These are phyloP conservation scores for Ailurus styani DNA, from an alignment of 2,113 vertebrate genomes.

Conservation along the genomic window DNA sequence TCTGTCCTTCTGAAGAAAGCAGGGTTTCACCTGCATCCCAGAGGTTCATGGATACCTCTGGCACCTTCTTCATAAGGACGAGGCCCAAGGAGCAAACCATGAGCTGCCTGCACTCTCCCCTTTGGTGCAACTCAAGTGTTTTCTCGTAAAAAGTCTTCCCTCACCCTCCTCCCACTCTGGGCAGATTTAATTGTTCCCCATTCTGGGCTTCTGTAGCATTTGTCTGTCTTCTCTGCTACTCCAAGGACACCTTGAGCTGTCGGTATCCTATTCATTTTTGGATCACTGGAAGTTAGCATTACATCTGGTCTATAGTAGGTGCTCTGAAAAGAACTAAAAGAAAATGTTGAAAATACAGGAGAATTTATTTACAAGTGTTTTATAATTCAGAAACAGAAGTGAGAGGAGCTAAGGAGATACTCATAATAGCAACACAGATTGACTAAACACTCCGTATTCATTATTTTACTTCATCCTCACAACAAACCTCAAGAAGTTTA, in stretches of 20 bases:
- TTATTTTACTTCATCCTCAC: background rate
- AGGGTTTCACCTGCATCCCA: background rate
- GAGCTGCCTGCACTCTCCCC: background rate
- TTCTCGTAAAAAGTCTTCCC: background rate
- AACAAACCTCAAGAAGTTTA: background rate
- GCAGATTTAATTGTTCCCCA: background rate
- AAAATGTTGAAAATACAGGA: background rate
- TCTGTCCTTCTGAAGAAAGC: background rate
- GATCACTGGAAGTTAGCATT: background rate
- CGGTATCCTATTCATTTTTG: background rate
- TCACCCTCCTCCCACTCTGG: background rate
- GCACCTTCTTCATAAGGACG: background rate
- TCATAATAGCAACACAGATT: background rate
- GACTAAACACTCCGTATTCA: background rate
- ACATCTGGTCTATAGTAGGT: background rate
- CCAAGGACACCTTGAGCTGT: background rate
- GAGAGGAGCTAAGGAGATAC: background rate
- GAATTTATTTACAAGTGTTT: background rate
- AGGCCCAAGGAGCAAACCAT: background rate
- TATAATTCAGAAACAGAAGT: background rate
- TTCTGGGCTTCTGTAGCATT: background rate
- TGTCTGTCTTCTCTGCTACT: background rate
- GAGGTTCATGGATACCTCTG: background rate
- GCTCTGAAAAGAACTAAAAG: background rate
- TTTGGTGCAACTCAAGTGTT: background rate